Percentiles rank a stretch among this genome's conserved stretches.
These are phyloP conservation scores for Trematomus bernacchii DNA, from an alignment of 2,797 vertebrate species.

Conservation along the genomic window DNA sequence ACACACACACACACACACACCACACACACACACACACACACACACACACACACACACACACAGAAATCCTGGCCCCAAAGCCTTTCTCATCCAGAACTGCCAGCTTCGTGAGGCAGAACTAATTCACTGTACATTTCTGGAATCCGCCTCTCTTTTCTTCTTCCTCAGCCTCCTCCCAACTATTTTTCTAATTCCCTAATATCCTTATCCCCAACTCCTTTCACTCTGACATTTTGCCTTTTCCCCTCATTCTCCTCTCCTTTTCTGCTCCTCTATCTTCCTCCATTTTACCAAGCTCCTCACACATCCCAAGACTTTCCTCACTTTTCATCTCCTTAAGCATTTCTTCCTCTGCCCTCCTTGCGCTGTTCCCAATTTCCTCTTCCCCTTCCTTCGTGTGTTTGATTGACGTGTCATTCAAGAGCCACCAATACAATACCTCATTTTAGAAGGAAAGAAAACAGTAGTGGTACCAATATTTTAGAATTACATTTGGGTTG, in stretches of 20 bases:
- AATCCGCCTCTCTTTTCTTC: slow-evolving; percentile 47
- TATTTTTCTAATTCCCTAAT: slow-evolving; percentile 63
- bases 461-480: background rate
- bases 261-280: slow-evolving; percentile 15
- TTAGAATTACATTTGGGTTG: background rate
- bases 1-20: slow-evolving; percentile 5
- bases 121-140: slow-evolving; percentile 74
- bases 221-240: slow-evolving; percentile 53
- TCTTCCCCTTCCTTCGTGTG: slow-evolving; percentile 1
- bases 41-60: slow-evolving; percentile 21
- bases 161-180: slow-evolving; percentile 47
- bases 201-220: slow-evolving; percentile 60
- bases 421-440: background rate
- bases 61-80: slow-evolving; percentile 55
- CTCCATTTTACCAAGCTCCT: slow-evolving; percentile 21
- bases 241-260: background rate
- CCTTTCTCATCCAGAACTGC: slow-evolving; percentile 61
- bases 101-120: slow-evolving; percentile 72
- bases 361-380: background rate
- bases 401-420: slow-evolving; percentile 2
- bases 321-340: background rate
- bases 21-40: background rate
- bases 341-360: slow-evolving; percentile 4
- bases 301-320: background rate
- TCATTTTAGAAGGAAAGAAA: background rate